phyloP scores from a whole-genome alignment of 1,140 invertebrate species.

The Zelostemma sp. region DNA sequence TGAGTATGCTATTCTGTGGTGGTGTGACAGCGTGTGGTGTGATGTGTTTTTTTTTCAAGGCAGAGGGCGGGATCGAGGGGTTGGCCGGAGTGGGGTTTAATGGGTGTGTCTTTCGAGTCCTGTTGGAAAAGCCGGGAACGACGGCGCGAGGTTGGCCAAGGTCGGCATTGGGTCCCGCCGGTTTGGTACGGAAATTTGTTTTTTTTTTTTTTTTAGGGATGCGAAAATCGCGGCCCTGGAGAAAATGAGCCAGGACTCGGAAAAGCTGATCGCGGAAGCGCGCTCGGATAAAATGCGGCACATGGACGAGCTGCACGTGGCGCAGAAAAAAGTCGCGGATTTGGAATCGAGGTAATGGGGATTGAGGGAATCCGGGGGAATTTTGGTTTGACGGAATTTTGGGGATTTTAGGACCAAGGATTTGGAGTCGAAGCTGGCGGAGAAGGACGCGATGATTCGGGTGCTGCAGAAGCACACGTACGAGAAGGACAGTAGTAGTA shows the following conservation, averaged over 20 bases:
- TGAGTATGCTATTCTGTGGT: too few relatives aligned
- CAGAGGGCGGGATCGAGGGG: too few relatives aligned
- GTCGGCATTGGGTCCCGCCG: too few relatives aligned
- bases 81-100: too few relatives aligned
- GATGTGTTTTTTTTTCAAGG: too few relatives aligned
- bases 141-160: too few relatives aligned
- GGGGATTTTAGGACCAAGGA: constrained; percentile 80
- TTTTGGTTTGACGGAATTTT: too few relatives aligned
- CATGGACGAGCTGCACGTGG: constrained; percentile 87
- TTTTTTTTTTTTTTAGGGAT: constrained; percentile 72
- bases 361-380: too few relatives aligned
- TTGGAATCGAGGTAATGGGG: constrained; percentile 85
- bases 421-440: constrained; percentile 87
- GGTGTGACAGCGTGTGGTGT: too few relatives aligned
- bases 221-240: constrained; percentile 88
- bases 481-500: constrained; percentile 75
- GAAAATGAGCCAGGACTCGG: constrained; percentile 88
- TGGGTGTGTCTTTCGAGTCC: too few relatives aligned
- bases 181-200: too few relatives aligned
- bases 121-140: too few relatives aligned
- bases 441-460: constrained; percentile 91
- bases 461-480: constrained; percentile 87
- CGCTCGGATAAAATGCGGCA: constrained; percentile 88
- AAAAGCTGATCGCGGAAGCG: constrained; percentile 87
- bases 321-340: constrained; percentile 86